Conservation (phyloP, 2,113 vertebrate species). For the Rhipidura dahli region DNA sequence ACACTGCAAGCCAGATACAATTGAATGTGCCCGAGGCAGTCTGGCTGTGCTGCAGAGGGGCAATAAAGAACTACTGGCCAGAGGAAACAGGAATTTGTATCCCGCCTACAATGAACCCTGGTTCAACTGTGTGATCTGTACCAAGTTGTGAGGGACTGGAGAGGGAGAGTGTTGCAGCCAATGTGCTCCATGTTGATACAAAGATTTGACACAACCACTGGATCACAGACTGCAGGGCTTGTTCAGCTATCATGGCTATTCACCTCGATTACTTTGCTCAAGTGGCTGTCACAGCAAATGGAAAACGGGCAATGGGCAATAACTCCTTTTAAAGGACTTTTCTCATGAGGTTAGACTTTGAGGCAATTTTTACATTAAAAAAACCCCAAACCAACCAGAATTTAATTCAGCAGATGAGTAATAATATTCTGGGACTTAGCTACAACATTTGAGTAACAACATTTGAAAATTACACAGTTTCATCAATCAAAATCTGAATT, state of each 20-base stretch:
- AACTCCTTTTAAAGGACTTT: neutral
- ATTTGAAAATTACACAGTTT: neutral
- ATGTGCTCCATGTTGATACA: neutral
- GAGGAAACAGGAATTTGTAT: neutral
- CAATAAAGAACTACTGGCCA: neutral
- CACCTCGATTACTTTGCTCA: neutral
- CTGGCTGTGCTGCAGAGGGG: neutral
- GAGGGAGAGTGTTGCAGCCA: neutral
- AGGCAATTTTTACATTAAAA: neutral
- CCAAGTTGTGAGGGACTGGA: neutral
- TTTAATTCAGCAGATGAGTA: neutral
- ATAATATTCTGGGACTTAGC: neutral
- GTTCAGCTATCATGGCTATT: neutral
- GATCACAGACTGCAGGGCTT: neutral
- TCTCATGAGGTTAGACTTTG: neutral
- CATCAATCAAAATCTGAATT: neutral
- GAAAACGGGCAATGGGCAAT: neutral
- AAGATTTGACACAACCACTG: neutral
- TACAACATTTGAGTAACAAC: neutral
- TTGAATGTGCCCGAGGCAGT: accelerated
- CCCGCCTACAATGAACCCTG: neutral
- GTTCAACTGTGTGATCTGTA: neutral
- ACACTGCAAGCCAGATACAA: neutral
- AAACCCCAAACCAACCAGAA: neutral
- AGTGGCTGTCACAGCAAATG: neutral